These are phyloP conservation scores for Antheraea yamamai DNA, from an alignment of 2,888 invertebrate genomes.

Conservation along the genomic window DNA sequence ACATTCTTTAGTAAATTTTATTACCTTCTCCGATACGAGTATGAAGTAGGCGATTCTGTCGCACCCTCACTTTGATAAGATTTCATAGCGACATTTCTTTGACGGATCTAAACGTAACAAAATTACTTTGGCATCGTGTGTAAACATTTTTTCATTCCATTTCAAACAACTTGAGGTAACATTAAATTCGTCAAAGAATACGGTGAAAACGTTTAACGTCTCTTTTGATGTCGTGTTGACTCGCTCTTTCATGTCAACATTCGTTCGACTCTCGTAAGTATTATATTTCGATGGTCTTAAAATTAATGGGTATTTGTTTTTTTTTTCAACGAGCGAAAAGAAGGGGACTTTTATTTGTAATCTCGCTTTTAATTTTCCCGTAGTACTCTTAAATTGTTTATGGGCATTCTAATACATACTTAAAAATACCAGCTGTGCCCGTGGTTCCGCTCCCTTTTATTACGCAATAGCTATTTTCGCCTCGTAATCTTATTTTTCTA, in stretches of 20 bases:
- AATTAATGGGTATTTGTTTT: conserved; percentile 18
- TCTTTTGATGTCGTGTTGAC: conserved; percentile 31
- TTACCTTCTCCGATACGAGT: conserved; percentile 17
- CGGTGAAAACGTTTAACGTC: conserved; percentile 33
- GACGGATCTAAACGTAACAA: conserved; percentile 34
- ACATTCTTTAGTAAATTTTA: conserved; percentile 14
- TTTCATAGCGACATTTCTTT: conserved; percentile 33
- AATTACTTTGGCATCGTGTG: conserved; percentile 34
- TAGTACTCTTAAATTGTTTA: conserved; percentile 3
- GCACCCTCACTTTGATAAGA: conserved; percentile 30
- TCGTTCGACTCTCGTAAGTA: conserved; percentile 11
- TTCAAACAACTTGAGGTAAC: conserved; percentile 27
- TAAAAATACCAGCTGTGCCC: not conserved
- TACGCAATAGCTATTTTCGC: too few species aligned
- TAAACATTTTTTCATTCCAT: conserved; percentile 33
- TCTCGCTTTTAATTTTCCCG: conserved; percentile 9
- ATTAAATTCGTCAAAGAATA: conserved; percentile 40
- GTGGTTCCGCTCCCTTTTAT: too few species aligned
- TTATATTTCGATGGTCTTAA: conserved; percentile 17
- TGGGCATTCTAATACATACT: not conserved
- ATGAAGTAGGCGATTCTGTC: conserved; percentile 11
- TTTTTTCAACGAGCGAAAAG: conserved; percentile 17
- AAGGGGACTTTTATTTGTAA: conserved; percentile 16
- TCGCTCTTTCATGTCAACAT: conserved; percentile 20
- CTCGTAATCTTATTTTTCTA: too few species aligned